These are phyloP conservation scores for Antennarius maculatus DNA, from an alignment of 2,797 vertebrate genomes.

Conservation along the genomic window DNA sequence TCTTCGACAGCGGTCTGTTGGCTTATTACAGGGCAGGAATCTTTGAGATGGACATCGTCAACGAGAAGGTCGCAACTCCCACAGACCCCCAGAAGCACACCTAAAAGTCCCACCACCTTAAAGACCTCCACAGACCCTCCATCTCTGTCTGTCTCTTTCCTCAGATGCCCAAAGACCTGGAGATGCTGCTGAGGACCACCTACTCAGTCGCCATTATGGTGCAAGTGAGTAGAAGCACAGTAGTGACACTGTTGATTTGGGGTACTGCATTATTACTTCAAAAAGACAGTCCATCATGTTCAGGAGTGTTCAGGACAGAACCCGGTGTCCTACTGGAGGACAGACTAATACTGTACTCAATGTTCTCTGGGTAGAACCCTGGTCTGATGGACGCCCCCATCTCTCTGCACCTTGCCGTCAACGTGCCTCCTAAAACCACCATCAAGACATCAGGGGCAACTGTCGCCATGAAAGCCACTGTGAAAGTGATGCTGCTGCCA, in stretches of 20 bases:
- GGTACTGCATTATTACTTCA: too few relatives aligned
- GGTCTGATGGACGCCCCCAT: constrained; percentile 85
- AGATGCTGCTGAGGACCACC: constrained; percentile 90
- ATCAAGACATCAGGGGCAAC: constrained; percentile 90
- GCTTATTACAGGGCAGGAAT: constrained; percentile 87
- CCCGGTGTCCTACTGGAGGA: background rate
- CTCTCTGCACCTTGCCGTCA: constrained; percentile 84
- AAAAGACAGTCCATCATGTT: too few relatives aligned
- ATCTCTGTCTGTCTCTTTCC: background rate
- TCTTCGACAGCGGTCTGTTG: constrained; percentile 93
- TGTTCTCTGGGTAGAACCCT: constrained; percentile 80
- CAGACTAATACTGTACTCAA: background rate
- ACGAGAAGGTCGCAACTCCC: constrained; percentile 82
- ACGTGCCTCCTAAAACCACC: constrained; percentile 82
- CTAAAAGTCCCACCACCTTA: background rate
- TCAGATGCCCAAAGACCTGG: constrained; percentile 92
- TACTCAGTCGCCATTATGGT: constrained; percentile 92
- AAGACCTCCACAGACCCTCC: background rate
- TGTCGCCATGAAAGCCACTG: constrained; percentile 82
- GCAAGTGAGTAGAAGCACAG: constrained; percentile 79
- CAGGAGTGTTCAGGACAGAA: too few relatives aligned
- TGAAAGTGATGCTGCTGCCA: constrained; percentile 86
- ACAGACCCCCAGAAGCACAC: too few relatives aligned
- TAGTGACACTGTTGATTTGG: too few relatives aligned
- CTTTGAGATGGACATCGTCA: constrained; percentile 83